Evolutionary conservation across 1,140 invertebrate genomes (phyloP).

Genomic region (Meteorus sp.): DNA sequence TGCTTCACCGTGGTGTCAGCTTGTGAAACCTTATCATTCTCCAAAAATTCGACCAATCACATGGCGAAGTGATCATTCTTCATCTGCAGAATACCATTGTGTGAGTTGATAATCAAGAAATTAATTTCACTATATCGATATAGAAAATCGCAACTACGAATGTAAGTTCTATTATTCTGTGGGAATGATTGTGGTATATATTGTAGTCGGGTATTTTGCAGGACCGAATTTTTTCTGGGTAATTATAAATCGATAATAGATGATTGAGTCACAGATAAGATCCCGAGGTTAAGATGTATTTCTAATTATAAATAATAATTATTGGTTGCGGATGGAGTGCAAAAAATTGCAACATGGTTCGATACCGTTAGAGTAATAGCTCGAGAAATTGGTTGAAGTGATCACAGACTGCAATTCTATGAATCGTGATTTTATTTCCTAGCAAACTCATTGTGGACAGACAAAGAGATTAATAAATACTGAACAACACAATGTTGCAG

Average conservation of each 20-base stretch:
- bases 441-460: neutral
- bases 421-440: constrained; percentile 12
- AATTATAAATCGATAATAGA: too few species aligned
- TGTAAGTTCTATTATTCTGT: too few species aligned
- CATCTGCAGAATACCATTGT: neutral
- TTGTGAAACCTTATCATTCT: constrained; percentile 44
- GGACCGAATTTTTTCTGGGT: too few species aligned
- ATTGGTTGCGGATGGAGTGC: too few species aligned
- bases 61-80: constrained; percentile 15
- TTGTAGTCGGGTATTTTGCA: too few species aligned
- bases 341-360: neutral
- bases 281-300: too few species aligned
- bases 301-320: too few species aligned
- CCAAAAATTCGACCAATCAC: constrained; percentile 38
- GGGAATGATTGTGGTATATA: too few species aligned
- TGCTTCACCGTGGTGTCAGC: constrained; percentile 51
- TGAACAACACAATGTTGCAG: too few species aligned
- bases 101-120: constrained; percentile 3
- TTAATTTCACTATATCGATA: constrained; percentile 6
- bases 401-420: neutral
- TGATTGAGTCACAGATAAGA: too few species aligned
- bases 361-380: constrained; percentile 10
- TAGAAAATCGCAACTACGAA: too few species aligned
- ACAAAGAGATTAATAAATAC: neutral
- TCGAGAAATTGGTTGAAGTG: neutral